A percentile compares a stretch with the other conserved stretches of the same genome.
Evolutionary conservation across 2,797 vertebrate genomes (phyloP).

Genomic region (Anguilla anguilla): DNA sequence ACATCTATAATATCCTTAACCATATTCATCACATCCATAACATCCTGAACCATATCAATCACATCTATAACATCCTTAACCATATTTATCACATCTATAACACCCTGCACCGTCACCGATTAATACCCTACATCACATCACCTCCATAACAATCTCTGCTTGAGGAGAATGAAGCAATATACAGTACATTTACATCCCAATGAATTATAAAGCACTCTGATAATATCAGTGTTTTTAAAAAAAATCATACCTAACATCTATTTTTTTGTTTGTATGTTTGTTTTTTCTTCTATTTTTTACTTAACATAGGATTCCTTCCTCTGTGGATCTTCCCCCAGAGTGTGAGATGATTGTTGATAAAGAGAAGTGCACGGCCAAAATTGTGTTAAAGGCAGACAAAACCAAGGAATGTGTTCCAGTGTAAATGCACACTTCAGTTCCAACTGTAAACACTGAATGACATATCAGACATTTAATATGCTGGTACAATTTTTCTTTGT

Average conservation of each 20-base stretch:
- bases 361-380: conserved; percentile 42
- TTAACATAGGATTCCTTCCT: conserved; percentile 37
- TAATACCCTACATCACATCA: neutral
- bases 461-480: neutral
- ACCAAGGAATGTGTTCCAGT: conserved; percentile 38
- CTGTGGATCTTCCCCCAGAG: neutral
- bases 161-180: neutral
- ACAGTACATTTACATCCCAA: too few relatives aligned
- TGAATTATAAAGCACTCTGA: neutral
- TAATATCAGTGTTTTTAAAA: neutral
- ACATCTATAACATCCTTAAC: neutral
- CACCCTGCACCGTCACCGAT: neutral
- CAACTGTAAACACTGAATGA: neutral
- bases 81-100: neutral
- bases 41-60: neutral
- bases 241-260: neutral
- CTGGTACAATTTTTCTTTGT: neutral
- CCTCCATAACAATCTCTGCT: neutral
- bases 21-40: neutral
- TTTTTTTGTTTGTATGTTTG: neutral
- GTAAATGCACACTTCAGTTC: conserved; percentile 28
- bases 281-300: conserved; percentile 12
- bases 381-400: conserved; percentile 50
- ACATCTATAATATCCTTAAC: neutral
- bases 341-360: conserved; percentile 54